Evolutionary conservation across 2,888 invertebrate genomes (phyloP).

Genomic region (Dysmachus trigonus): DNA sequence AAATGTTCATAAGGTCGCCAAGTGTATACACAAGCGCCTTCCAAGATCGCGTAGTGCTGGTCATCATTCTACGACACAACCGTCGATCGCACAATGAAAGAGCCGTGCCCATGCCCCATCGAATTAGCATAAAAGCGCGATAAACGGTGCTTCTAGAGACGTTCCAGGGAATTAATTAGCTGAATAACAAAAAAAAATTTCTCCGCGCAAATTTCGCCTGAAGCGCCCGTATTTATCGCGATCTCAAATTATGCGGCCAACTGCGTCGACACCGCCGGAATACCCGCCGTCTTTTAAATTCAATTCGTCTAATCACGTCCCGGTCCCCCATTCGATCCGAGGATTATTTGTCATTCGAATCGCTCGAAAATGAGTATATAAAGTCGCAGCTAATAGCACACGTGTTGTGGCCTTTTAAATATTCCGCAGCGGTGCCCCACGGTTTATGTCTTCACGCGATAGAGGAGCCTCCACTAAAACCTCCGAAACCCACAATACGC

Average conservation of each 20-base stretch:
- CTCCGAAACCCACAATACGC: background rate
- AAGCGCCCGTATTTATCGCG: background rate
- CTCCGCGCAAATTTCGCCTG: background rate
- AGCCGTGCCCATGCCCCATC: background rate
- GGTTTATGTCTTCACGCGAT: conserved; percentile 12
- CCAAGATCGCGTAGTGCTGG: background rate
- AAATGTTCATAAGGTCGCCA: background rate
- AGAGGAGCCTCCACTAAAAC: background rate
- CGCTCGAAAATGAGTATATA: conserved; percentile 25
- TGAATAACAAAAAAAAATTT: background rate
- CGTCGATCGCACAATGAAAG: background rate
- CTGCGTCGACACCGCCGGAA: background rate
- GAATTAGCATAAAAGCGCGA: background rate
- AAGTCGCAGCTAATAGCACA: conserved; percentile 29
- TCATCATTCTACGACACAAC: background rate
- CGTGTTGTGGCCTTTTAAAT: conserved; percentile 32
- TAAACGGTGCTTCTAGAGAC: background rate
- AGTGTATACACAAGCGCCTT: background rate
- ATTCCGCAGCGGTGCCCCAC: background rate
- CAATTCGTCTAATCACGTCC: conserved; percentile 24
- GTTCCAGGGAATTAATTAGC: background rate
- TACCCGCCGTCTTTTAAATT: background rate
- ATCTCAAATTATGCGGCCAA: background rate
- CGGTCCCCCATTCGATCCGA: background rate
- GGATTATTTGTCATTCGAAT: conserved; percentile 28